phyloP scores from a whole-genome alignment of 2,797 vertebrate genomes.

The Prionace glauca region DNA sequence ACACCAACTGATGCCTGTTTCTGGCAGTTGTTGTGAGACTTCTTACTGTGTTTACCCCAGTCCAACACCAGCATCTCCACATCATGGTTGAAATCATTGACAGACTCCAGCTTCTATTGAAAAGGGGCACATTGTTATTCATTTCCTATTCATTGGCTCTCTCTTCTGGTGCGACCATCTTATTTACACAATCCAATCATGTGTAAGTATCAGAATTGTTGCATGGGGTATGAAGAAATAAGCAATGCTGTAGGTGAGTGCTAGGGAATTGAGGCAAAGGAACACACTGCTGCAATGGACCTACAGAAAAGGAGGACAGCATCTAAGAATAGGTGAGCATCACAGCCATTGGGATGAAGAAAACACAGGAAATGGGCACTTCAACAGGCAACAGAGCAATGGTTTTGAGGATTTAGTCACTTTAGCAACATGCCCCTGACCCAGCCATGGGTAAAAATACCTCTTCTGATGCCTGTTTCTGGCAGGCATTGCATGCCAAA shows the following conservation, averaged over 20 bases:
- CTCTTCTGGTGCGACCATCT: not conserved
- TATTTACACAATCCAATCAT: not conserved
- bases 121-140: not conserved
- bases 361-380: not conserved
- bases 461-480: not conserved
- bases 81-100: not conserved
- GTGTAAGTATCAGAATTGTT: not conserved
- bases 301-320: not conserved
- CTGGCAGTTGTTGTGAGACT: no score
- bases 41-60: no score
- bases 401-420: not conserved
- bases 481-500: not conserved
- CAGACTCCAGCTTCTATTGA: not conserved
- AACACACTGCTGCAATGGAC: not conserved
- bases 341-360: not conserved
- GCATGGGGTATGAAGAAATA: not conserved
- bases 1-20: no score
- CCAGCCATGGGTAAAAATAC: not conserved
- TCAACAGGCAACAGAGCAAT: not conserved
- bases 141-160: no score
- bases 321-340: not conserved
- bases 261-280: not conserved
- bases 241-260: not conserved
- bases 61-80: no score
- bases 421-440: not conserved